Percentiles rank a stretch among this genome's conserved stretches.
Conservation (phyloP, 2,888 invertebrate genomes). For the Gisinianus flammeolus region DNA sequence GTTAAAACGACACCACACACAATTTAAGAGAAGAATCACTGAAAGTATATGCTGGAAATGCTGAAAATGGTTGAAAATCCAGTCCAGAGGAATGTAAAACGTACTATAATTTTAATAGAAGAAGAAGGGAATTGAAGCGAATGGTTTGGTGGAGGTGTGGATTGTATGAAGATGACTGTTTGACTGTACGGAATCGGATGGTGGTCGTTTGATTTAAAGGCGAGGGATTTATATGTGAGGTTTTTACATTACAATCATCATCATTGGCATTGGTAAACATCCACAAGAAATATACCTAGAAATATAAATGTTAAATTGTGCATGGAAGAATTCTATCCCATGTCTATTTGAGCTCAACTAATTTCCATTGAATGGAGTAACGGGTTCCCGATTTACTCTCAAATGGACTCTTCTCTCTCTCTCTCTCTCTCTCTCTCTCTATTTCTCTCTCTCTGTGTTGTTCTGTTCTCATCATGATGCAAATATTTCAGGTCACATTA, state of each 20-base stretch:
- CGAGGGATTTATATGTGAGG: background rate
- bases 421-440: background rate
- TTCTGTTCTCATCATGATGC: background rate
- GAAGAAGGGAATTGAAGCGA: background rate
- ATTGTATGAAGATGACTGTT: background rate
- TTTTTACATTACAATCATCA: background rate
- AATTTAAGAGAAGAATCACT: too few relatives aligned
- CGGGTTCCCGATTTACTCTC: background rate
- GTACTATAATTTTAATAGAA: too few relatives aligned
- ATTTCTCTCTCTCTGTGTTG: background rate
- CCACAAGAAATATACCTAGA: too few relatives aligned
- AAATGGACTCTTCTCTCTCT: background rate
- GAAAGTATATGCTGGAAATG: too few relatives aligned
- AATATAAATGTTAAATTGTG: too few relatives aligned
- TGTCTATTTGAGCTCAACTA: too few relatives aligned
- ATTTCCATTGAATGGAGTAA: background rate
- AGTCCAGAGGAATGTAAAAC: too few relatives aligned
- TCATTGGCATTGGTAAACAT: background rate
- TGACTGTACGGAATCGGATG: background rate
- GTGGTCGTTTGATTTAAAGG: background rate
- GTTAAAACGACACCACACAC: too few relatives aligned
- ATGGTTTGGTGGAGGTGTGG: background rate
- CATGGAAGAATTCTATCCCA: too few relatives aligned
- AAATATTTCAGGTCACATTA: background rate
- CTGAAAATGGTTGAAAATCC: too few relatives aligned